Evolutionary conservation across 2,113 vertebrate genomes (phyloP).

Genomic region (Passer montanus): DNA sequence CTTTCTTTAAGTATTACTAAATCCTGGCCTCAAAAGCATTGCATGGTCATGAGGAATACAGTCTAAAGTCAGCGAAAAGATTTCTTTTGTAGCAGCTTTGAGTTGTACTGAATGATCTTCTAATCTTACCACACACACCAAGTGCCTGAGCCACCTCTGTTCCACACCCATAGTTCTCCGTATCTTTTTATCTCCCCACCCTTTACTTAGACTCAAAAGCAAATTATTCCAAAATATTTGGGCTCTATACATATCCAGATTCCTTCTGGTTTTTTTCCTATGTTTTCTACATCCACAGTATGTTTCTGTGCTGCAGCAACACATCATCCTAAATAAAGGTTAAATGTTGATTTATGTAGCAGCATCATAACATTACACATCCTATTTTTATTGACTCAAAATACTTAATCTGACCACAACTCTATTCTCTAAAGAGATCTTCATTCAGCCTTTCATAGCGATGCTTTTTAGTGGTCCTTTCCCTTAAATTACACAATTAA

Average conservation of each 20-base stretch:
- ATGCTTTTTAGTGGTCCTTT: conserved; percentile 5
- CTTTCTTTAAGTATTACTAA: neutral
- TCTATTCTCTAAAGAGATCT: neutral
- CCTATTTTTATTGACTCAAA: conserved; percentile 26
- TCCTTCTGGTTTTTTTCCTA: neutral
- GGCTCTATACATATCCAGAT: neutral
- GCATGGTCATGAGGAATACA: neutral
- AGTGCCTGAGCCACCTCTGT: neutral
- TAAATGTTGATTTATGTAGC: neutral
- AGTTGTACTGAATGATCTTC: neutral
- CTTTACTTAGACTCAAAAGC: neutral
- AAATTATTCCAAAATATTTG: neutral
- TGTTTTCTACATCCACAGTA: neutral
- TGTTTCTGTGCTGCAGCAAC: neutral
- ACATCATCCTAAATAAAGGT: neutral
- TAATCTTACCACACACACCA: neutral
- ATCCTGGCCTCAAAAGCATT: neutral
- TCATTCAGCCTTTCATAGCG: neutral
- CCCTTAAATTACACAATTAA: conserved; percentile 48
- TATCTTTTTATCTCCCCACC: neutral
- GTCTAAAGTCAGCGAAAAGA: neutral
- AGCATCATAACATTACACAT: neutral
- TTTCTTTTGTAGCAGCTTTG: neutral
- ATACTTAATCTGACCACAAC: conserved; percentile 26
- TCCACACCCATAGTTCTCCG: neutral